A percentile compares a stretch with the other conserved stretches of the same genome.
Evolutionary conservation across 2,888 invertebrate species (phyloP).

Genomic region (Cotesia congregata): DNA sequence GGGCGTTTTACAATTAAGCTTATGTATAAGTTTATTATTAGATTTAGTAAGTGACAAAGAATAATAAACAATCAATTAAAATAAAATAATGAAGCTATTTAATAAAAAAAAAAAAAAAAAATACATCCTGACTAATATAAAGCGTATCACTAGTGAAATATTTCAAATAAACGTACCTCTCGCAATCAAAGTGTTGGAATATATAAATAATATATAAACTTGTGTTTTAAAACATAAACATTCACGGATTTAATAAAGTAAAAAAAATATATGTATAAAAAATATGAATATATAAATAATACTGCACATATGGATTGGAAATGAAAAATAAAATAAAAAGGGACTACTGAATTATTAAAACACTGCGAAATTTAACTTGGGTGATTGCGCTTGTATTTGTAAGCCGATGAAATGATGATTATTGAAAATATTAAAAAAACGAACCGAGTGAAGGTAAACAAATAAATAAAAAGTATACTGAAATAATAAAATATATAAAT

Average conservation of each 20-base stretch:
- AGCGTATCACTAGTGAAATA: constrained; percentile 43
- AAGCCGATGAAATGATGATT: constrained; percentile 2
- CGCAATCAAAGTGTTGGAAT: constrained; percentile 20
- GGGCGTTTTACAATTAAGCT: constrained; percentile 68
- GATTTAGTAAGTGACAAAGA: constrained; percentile 55
- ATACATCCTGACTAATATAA: constrained; percentile 31
- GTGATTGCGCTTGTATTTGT: constrained; percentile 22
- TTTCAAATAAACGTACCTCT: constrained; percentile 16
- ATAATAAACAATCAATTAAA: constrained; percentile 27
- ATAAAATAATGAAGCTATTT: too few species aligned
- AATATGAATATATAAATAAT: neutral
- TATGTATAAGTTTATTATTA: constrained; percentile 66
- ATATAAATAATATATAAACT: constrained; percentile 4
- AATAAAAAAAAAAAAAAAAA: constrained; percentile 36
- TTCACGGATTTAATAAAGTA: neutral
- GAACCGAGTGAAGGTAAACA: neutral
- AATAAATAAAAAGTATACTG: neutral
- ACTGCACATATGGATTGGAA: constrained; percentile 11
- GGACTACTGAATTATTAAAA: constrained; percentile 27
- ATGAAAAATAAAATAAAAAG: neutral
- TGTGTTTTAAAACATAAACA: constrained; percentile 21
- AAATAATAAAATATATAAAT: neutral
- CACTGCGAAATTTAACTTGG: constrained; percentile 17
- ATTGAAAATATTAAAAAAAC: too few species aligned
- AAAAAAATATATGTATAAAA: constrained; percentile 9